phyloP scores from a whole-genome alignment of 2,113 vertebrate genomes.

The Grantiella picta region DNA sequence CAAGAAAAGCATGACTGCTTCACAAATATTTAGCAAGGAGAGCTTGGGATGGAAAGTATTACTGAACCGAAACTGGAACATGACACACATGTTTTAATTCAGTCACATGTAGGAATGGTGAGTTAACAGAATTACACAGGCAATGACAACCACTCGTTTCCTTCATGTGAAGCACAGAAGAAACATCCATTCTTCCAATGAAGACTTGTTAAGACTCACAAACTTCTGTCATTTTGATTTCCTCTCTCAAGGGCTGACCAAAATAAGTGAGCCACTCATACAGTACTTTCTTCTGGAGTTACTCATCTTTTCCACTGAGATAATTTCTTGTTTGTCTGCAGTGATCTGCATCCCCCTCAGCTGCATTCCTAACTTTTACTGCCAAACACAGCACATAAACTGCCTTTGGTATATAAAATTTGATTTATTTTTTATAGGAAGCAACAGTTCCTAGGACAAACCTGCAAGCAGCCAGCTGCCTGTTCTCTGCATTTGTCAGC shows the following conservation, averaged over 20 bases:
- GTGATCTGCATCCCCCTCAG: not conserved
- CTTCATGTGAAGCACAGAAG: not conserved
- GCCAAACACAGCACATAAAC: not conserved
- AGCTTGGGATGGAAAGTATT: not conserved
- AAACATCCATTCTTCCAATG: not conserved
- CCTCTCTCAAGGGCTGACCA: not conserved
- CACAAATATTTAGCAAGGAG: not conserved
- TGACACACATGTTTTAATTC: not conserved
- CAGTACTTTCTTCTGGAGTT: not conserved
- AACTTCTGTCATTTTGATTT: not conserved
- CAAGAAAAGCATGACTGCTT: not conserved
- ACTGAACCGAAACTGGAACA: fast-evolving
- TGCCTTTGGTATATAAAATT: not conserved
- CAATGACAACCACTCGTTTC: not conserved
- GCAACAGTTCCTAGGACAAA: conserved; percentile 8
- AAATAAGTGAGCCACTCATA: not conserved
- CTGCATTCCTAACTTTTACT: not conserved
- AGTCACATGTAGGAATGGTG: fast-evolving
- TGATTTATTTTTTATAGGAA: not conserved
- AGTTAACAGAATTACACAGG: not conserved
- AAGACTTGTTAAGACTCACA: not conserved
- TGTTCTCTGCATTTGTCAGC: not conserved
- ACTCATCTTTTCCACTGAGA: conserved; percentile 10
- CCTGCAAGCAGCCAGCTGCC: not conserved
- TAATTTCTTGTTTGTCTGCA: not conserved